Evolutionary conservation across 2,797 vertebrate genomes (phyloP), one percentile per base, ranked within the genome.

Genomic region (Scomberomorus guttatus): DNA sequence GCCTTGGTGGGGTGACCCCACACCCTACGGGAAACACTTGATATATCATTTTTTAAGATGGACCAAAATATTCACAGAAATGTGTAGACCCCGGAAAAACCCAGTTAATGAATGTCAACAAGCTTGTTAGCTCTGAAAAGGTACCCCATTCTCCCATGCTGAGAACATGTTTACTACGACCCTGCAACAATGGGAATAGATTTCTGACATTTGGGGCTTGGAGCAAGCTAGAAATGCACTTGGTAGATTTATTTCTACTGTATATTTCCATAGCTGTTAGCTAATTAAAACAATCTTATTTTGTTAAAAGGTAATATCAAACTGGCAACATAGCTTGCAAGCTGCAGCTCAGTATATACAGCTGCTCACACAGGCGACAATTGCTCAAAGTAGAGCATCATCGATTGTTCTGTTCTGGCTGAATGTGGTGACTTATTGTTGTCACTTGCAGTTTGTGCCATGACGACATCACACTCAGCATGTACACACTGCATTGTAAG

Each of bases 121-220:
- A 29, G 27, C 27, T 29, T 32, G 29, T 32, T 32, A 37, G 63
- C 66, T 48, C 32, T 59, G 72, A 78, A 77, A 85, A 78, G 65
- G 76, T 61, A 61, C 60, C 57, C 56, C 55, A 67, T 78, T 90
- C 67, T 32, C 61, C 58, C 59, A 63, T 75, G 62, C 63, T 48
- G 29, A 32, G 6, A 52, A 81, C 57, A 61, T 73, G 74, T 75
- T 32, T 32, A 74, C 64, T 63, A 27, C 48, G 39, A 65, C 64
- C 34, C 55, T 32, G 42, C 42, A 72, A 62, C 54, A 60, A 54
- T 24, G 44, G 66, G 32, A 65, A 50, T 15, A 64, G 27, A 63
- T 63, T 46, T 72, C 64, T 54, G 27, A 68, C 59, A 84, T 25
- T 17, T 8, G 13, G 22, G 37, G 44, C 46, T 50, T n/a, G n/a